Conservation (phyloP, 1,140 invertebrate species). For the Apis dorsata region DNA sequence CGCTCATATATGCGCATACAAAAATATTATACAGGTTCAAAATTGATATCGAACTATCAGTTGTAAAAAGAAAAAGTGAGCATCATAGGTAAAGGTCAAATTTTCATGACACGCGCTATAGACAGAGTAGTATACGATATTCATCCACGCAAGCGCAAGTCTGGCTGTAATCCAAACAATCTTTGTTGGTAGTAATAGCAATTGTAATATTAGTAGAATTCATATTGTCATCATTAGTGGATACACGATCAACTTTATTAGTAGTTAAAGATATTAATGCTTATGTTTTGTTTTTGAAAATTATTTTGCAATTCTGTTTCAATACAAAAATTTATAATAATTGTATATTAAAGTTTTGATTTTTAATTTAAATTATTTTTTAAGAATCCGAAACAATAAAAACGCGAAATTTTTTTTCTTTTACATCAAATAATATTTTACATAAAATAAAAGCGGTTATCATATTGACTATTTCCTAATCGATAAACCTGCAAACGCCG, state of each 20-base stretch:
- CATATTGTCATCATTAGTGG: conserved; percentile 57
- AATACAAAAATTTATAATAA: background rate
- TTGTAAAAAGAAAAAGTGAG: conserved; percentile 19
- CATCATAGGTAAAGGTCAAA: conserved; percentile 29
- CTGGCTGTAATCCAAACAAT: conserved; percentile 77
- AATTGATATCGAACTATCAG: conserved; percentile 41
- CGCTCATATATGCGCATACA: conserved; percentile 6
- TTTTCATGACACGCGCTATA: conserved; percentile 52
- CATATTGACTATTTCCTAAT: conserved; percentile 49
- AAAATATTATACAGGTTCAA: conserved; percentile 35
- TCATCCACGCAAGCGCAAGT: conserved; percentile 75
- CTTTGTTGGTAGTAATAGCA: conserved; percentile 62
- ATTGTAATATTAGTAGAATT: conserved; percentile 70
- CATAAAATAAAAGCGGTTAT: conserved; percentile 5
- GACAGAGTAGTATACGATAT: conserved; percentile 65
- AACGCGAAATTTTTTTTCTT: background rate
- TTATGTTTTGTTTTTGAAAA: background rate
- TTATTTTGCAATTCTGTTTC: background rate
- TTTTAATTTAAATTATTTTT: background rate
- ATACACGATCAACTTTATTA: conserved; percentile 40
- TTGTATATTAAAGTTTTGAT: background rate
- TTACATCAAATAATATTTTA: conserved; percentile 3
- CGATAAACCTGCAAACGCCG: conserved; percentile 57
- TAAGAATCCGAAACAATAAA: background rate
- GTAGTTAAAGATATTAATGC: background rate